These are phyloP conservation scores for Scaeva pyrastri DNA, from an alignment of 2,888 invertebrate genomes.

Conservation along the genomic window DNA sequence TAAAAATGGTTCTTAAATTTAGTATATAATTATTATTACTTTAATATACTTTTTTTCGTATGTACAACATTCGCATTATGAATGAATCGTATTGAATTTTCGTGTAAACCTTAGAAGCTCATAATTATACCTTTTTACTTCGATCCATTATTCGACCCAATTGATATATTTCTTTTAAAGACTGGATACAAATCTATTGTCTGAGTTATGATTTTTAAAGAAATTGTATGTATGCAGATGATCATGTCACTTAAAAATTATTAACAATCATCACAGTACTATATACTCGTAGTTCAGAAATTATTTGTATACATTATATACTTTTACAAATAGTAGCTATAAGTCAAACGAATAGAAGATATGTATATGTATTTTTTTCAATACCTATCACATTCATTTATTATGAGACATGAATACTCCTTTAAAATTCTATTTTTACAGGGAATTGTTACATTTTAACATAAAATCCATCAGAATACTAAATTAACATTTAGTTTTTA, in stretches of 20 bases:
- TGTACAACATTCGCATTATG: not conserved
- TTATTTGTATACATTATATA: too few relatives aligned
- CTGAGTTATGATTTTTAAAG: conserved; percentile 16
- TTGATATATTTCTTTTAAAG: conserved; percentile 50
- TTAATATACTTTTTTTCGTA: conserved; percentile 23
- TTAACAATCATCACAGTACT: too few relatives aligned
- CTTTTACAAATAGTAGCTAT: too few relatives aligned
- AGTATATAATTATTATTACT: conserved; percentile 59
- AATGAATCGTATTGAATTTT: not conserved
- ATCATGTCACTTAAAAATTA: too few relatives aligned
- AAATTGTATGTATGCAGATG: not conserved
- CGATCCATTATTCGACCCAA: conserved; percentile 29
- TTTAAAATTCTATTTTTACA: not conserved
- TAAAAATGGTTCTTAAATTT: conserved; percentile 62
- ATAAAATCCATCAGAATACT: not conserved
- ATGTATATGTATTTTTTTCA: too few relatives aligned
- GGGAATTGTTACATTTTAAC: not conserved
- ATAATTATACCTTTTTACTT: conserved; percentile 39
- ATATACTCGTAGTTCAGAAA: too few relatives aligned
- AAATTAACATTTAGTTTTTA: not conserved
- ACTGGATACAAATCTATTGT: conserved; percentile 55
- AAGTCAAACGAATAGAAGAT: too few relatives aligned
- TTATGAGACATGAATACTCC: not conserved
- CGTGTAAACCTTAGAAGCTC: not conserved
- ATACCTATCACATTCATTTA: too few relatives aligned